Conservation (phyloP, 2,113 vertebrate genomes). For the Equus przewalskii region DNA sequence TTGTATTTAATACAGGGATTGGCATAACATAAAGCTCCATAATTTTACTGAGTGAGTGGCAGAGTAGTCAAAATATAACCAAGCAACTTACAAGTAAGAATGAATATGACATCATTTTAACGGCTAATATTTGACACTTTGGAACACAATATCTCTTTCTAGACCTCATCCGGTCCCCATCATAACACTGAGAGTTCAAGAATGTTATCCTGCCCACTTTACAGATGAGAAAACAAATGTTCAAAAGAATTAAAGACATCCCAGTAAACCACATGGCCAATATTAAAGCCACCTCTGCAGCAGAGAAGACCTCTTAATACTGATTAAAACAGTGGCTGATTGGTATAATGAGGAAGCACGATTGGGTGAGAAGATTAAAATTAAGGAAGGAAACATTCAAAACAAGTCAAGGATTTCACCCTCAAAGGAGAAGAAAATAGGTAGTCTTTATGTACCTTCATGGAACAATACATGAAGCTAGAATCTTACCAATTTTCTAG, state of each 20-base stretch:
- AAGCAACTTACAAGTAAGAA: neutral
- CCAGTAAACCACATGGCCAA: neutral
- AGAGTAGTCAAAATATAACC: neutral
- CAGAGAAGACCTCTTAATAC: neutral
- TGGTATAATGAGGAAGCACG: neutral
- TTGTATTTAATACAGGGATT: neutral
- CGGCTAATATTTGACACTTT: neutral
- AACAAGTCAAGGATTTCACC: neutral
- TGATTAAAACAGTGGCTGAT: neutral
- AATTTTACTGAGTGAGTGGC: neutral
- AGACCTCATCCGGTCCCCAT: neutral
- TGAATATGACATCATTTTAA: neutral
- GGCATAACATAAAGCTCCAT: neutral
- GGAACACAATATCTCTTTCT: neutral
- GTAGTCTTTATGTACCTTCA: neutral
- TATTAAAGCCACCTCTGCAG: accelerated
- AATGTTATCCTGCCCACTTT: neutral
- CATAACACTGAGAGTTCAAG: neutral
- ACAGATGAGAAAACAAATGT: neutral
- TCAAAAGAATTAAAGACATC: neutral
- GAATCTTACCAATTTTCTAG: neutral
- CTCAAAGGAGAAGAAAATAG: neutral
- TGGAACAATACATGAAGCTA: neutral
- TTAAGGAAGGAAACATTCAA: neutral
- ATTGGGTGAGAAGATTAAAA: neutral